A percentile compares a stretch with the other conserved stretches of the same genome.
Evolutionary conservation across 2,113 vertebrate genomes (phyloP).

Genomic region (Heterotis niloticus): DNA sequence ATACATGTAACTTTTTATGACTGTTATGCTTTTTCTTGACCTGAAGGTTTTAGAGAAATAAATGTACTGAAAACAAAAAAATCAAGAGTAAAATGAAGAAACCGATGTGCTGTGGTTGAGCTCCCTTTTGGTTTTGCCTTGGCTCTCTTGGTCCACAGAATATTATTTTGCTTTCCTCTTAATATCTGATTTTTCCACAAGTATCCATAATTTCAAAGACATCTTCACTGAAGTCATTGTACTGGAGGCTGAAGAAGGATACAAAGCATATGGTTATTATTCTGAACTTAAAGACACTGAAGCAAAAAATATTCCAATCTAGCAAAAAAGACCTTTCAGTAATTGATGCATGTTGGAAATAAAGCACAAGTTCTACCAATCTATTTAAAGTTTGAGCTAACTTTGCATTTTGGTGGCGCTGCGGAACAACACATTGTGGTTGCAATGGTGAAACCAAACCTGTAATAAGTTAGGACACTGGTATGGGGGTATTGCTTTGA

Average conservation of each 20-base stretch:
- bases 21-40: no score
- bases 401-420: not conserved
- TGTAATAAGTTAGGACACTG: not conserved
- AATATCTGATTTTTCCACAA: constrained; percentile 53
- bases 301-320: no score
- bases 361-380: no score
- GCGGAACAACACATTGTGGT: not conserved
- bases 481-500: not conserved
- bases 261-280: not conserved
- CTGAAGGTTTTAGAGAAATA: no score
- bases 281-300: not conserved
- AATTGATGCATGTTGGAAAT: no score
- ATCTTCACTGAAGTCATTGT: constrained; percentile 61
- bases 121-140: not conserved
- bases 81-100: no score
- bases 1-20: no score
- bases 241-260: constrained; percentile 52
- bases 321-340: no score
- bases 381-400: no score
- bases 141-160: not conserved
- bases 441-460: not conserved
- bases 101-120: not conserved
- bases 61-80: no score
- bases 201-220: constrained; percentile 47
- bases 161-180: constrained; percentile 19